Evolutionary conservation across 2,113 vertebrate genomes (phyloP), one percentile per base, ranked within the genome.

Genomic region (Megaceryle maxima): DNA sequence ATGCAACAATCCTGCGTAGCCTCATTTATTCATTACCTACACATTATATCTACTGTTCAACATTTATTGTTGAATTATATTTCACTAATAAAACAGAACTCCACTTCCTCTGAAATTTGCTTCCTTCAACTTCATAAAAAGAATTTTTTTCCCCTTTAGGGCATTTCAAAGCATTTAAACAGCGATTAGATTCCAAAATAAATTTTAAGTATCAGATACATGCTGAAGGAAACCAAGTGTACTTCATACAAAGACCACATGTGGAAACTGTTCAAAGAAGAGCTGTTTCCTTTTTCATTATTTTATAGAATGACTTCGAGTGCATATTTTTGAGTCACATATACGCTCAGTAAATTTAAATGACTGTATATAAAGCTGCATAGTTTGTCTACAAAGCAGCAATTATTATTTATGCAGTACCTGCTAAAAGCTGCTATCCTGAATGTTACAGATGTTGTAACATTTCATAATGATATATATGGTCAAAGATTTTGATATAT

Each of bases 71-170:
- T 62, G 62, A 92, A 90, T 69, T 82, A 70, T 55, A 87, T 43
- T 87, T 95, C 92, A 95, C 86, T 93, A 95, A 96, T 90, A 94
- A 95, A 90, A 94, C 14, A 73, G 7, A 59, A 85, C 76, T 92
- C 41, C 16, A 59, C 59, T 95, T 96, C 81, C 68, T 86, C 24
- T 96, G 20, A 51, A 91, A 62, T 70, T 93, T 60, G 12, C 13
- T 91, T 94, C 79, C 76, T 87, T 90, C 43, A 37, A 87, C 67
- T 88, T 96, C 63, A 88, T 70, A 41, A 90, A 70, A 56, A 37
- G 6, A 50, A 20, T 57, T 50, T 41, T 12, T 1, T 1, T 1
- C 69, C 50, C 87, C 66, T 77, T 80, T 81, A 33, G 76, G 70
- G 39, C 31, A 43, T 63, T 83, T 88, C 41, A 83, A 95, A 88